phyloP scores from a whole-genome alignment of 2,797 vertebrate genomes.

The Graptemys geographica region DNA sequence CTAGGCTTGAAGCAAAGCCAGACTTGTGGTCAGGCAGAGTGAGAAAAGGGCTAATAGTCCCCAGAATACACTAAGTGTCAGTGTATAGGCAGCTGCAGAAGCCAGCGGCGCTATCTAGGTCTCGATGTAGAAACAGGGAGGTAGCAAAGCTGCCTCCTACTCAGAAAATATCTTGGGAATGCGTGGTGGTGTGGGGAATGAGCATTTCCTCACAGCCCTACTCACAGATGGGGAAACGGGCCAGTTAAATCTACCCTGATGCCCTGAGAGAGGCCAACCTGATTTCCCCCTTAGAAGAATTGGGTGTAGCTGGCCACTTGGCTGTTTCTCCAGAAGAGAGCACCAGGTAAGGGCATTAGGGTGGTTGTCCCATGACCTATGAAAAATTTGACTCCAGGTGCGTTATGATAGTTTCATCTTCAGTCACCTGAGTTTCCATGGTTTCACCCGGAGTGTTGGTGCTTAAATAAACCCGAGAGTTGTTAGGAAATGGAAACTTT shows the following conservation, averaged over 20 bases:
- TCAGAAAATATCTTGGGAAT: background rate
- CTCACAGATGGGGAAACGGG: background rate
- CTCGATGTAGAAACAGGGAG: background rate
- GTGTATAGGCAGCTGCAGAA: background rate
- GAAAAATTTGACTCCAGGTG: background rate
- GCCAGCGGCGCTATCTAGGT: background rate
- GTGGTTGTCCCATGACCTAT: rapidly evolving
- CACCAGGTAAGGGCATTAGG: background rate
- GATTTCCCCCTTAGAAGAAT: background rate
- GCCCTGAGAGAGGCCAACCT: background rate
- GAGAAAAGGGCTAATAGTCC: background rate
- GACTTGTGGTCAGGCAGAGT: background rate
- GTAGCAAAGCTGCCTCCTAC: background rate
- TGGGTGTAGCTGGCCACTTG: background rate
- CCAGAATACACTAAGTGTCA: too few species aligned
- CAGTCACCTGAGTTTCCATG: background rate
- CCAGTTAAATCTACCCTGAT: background rate
- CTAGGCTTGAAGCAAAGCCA: background rate
- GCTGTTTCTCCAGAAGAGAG: background rate
- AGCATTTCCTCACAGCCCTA: rapidly evolving
- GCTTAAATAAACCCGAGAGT: background rate
- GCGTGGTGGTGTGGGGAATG: background rate
- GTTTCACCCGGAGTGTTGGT: background rate
- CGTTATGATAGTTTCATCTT: rapidly evolving
- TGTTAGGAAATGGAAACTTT: background rate